Conservation (phyloP, 2,797 vertebrate genomes). For the Gorsachius magnificus region DNA sequence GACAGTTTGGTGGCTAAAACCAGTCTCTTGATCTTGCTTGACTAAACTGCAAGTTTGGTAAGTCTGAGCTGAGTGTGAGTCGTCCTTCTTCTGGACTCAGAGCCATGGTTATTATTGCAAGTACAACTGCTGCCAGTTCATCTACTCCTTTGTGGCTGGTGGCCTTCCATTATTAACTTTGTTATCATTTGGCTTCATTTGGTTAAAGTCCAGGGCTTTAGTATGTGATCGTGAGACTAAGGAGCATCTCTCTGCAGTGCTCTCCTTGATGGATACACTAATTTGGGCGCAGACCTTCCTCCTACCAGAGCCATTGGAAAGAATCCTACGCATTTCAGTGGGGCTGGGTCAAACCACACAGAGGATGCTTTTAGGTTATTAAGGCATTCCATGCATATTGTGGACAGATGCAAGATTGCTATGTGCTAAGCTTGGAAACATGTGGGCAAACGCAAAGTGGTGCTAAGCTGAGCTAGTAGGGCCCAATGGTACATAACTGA, state of each 20-base stretch:
- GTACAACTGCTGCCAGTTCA: background rate
- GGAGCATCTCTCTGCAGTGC: background rate
- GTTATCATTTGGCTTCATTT: background rate
- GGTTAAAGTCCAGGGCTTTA: background rate
- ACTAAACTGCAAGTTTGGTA: background rate
- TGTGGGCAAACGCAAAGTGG: background rate
- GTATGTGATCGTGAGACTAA: background rate
- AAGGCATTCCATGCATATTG: rapidly evolving
- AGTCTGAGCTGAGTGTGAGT: background rate
- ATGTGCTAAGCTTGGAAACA: background rate
- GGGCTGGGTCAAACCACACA: background rate
- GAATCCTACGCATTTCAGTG: background rate
- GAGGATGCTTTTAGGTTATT: background rate
- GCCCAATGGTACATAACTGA: background rate
- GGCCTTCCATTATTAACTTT: background rate
- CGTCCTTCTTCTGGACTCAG: background rate
- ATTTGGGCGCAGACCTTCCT: background rate
- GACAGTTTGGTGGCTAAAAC: too few relatives aligned
- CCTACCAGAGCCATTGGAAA: background rate
- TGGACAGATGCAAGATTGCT: background rate
- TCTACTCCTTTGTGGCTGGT: background rate
- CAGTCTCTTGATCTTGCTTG: background rate
- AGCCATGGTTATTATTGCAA: background rate
- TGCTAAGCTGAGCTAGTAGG: background rate
- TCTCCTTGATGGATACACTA: background rate